Evolutionary conservation across 1,140 invertebrate genomes (phyloP).

Genomic region (Atta texana): DNA sequence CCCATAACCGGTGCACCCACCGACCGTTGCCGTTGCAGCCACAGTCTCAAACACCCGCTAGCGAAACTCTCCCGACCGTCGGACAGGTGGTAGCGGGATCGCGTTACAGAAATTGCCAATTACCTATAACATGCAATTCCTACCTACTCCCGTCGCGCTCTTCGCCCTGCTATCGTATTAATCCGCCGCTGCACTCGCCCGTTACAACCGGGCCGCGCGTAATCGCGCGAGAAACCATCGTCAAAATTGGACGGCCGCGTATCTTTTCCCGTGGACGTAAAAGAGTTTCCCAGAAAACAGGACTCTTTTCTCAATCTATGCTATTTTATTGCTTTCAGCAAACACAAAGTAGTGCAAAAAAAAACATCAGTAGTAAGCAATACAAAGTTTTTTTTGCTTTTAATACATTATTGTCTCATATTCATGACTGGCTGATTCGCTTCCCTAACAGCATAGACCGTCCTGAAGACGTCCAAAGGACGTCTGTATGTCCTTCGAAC

Average conservation of each 20-base stretch:
- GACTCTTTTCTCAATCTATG: background rate
- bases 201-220: slow-evolving; percentile 19
- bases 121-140: slow-evolving; percentile 83
- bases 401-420: too few relatives aligned
- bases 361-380: too few relatives aligned
- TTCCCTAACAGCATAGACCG: too few relatives aligned
- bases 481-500: too few relatives aligned
- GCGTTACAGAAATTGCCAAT: slow-evolving; percentile 85
- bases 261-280: slow-evolving; percentile 28
- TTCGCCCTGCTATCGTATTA: slow-evolving; percentile 79
- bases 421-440: too few relatives aligned
- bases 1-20: slow-evolving; percentile 31
- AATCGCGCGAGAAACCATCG: slow-evolving; percentile 50
- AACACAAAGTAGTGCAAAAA: background rate
- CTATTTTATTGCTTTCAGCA: background rate
- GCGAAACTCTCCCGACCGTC: slow-evolving; percentile 65
- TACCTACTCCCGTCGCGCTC: slow-evolving; percentile 65
- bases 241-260: slow-evolving; percentile 26
- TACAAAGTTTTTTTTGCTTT: too few relatives aligned
- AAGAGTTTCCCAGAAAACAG: slow-evolving; percentile 19
- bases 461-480: too few relatives aligned
- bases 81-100: slow-evolving; percentile 79
- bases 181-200: slow-evolving; percentile 64
- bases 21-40: slow-evolving; percentile 16
- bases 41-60: slow-evolving; percentile 56